Percentiles rank a stretch among this genome's conserved stretches.
These are phyloP conservation scores for Melanocharis versteri DNA, from an alignment of 2,113 vertebrate species.

Conservation along the genomic window DNA sequence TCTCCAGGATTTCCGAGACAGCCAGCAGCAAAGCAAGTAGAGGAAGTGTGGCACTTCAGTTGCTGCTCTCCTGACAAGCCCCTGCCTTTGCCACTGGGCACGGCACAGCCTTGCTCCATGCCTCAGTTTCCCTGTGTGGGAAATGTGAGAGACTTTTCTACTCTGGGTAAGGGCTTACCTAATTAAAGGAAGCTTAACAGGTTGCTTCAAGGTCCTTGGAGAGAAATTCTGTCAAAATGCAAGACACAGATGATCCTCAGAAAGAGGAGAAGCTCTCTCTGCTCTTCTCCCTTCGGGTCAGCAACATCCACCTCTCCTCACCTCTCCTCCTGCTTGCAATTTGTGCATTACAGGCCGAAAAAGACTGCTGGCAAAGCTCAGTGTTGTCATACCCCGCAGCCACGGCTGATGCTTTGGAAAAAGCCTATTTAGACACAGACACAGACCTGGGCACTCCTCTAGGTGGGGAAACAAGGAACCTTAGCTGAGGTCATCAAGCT, in stretches of 20 bases:
- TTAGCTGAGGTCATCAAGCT: background rate
- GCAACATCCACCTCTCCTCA: background rate
- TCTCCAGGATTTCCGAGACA: fast-evolving
- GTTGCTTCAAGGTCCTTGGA: background rate
- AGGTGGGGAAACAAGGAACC: background rate
- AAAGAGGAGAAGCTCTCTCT: background rate
- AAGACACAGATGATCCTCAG: background rate
- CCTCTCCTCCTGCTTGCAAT: background rate
- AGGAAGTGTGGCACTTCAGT: fast-evolving
- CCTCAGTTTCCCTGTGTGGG: background rate
- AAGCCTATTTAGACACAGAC: background rate
- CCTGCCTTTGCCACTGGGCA: fast-evolving
- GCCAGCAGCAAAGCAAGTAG: fast-evolving
- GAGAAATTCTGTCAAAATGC: background rate
- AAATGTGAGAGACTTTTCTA: background rate
- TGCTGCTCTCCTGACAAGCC: background rate
- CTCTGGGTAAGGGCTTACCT: background rate
- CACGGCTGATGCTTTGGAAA: fast-evolving
- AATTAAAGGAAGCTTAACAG: background rate
- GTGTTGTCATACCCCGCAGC: background rate
- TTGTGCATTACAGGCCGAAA: background rate
- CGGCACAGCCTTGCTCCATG: fast-evolving
- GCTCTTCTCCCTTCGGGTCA: background rate
- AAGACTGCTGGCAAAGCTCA: background rate
- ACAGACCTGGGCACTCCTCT: background rate